A percentile compares a stretch with the other conserved stretches of the same genome.
Conservation (phyloP, 2,888 invertebrate species). For the Kuschelorhynchus macadamiae region DNA sequence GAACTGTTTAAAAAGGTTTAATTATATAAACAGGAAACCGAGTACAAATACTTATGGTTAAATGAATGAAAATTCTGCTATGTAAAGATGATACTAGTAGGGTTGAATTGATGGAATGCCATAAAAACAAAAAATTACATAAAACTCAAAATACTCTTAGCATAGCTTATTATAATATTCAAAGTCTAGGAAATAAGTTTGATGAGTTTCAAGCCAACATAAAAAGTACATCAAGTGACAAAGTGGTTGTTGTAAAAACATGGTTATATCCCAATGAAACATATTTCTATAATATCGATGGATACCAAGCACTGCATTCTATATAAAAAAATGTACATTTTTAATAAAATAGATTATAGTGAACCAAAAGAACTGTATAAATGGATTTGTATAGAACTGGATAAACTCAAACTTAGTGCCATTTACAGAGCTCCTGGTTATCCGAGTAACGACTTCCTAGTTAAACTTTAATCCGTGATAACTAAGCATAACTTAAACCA, state of each 20-base stretch:
- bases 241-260: constrained; percentile 1
- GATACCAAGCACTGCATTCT: constrained; percentile 6
- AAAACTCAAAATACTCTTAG: background rate
- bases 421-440: background rate
- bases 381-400: background rate
- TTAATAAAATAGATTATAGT: constrained; percentile 3
- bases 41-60: constrained; percentile 10
- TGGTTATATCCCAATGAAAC: constrained; percentile 10
- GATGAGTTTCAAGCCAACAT: constrained; percentile 1
- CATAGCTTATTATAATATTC: constrained; percentile 12
- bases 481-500: no score
- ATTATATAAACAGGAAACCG: constrained; percentile 9
- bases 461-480: no score
- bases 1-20: background rate
- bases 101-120: constrained; percentile 1
- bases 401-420: constrained; percentile 2
- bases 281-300: constrained; percentile 10
- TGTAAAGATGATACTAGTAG: constrained; percentile 10
- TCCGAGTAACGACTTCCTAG: no score
- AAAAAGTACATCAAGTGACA: background rate
- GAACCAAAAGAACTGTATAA: background rate
- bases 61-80: constrained; percentile 11
- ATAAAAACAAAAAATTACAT: background rate
- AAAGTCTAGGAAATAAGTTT: constrained; percentile 8
- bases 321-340: background rate